These are phyloP conservation scores for Pelochelys cantorii DNA, from an alignment of 2,797 vertebrate genomes.

Conservation along the genomic window DNA sequence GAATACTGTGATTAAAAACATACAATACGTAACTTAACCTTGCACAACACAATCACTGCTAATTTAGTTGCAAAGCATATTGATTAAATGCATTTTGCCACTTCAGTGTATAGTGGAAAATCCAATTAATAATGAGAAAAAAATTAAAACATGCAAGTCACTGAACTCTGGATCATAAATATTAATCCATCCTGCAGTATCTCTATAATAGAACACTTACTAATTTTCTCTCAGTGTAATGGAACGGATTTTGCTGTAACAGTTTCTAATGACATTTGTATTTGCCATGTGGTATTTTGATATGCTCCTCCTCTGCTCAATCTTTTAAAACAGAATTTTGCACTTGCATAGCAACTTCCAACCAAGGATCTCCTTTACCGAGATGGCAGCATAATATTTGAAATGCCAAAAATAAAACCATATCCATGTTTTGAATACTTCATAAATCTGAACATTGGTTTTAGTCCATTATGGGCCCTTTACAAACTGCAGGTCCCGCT, in stretches of 20 bases:
- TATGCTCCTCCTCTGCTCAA: constrained; percentile 61
- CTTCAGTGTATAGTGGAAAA: constrained; percentile 74
- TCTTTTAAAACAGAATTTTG: constrained; percentile 23
- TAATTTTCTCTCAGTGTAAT: constrained; percentile 76
- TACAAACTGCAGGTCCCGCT: not conserved
- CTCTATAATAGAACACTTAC: constrained; percentile 59
- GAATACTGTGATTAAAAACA: constrained; percentile 74
- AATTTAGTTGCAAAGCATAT: constrained; percentile 78
- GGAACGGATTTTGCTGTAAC: constrained; percentile 75
- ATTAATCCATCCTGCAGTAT: constrained; percentile 73
- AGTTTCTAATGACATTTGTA: constrained; percentile 59
- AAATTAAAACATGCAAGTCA: constrained; percentile 72
- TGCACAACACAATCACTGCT: constrained; percentile 76
- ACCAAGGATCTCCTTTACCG: not conserved
- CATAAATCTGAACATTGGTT: not conserved
- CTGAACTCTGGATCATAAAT: constrained; percentile 74
- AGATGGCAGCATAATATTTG: constrained; percentile 9
- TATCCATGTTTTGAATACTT: not conserved
- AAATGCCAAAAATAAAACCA: not conserved
- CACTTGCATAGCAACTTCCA: not conserved
- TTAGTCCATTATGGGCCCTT: not conserved
- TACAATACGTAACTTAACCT: constrained; percentile 73
- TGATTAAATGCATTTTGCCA: constrained; percentile 78
- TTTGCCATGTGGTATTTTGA: constrained; percentile 65
- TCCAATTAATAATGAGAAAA: constrained; percentile 76